Evolutionary conservation across 1,140 invertebrate genomes (phyloP), one percentile per base, ranked within the genome.

Genomic region (Eumeta japonica): DNA sequence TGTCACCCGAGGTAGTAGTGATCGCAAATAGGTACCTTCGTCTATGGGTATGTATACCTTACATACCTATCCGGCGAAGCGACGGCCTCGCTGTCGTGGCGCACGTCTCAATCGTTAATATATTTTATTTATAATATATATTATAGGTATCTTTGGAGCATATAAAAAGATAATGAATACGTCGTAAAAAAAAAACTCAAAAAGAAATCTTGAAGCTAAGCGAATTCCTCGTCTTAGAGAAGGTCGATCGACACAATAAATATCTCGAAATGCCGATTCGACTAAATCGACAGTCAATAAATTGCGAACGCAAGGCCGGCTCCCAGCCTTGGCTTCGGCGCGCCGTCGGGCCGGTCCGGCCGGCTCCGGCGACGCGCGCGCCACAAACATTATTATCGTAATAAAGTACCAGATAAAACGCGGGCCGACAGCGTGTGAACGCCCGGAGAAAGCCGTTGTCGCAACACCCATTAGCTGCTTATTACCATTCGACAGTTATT

Each of bases 361-460:
- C n/a, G 20, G 20, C n/a, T n/a, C n/a, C n/a, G n/a, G n/a, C 54
- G 36, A 48, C 54, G 62, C 65, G 51, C 60, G 59, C 51, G 64
- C 67, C 58, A 59, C 62, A 57, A 52, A 59, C 48, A 53, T 55
- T 63, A 66, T 66, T 68, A 68, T 58, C 49, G 57, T 60, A 62
- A 68, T 72, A 67, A 72, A 72, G 50, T 66, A 63, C 55, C 57
- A 62, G 66, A 65, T 66, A 66, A 62, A 72, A 61, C 58, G 52
- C 54, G 51, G 32, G 45, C 51, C 41, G 64, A 72, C 67, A 72
- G 67, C 67, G 67, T 72, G 67, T 68, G 67, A 72, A 72, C 58
- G 55, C 40, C 4, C 39, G 48, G 64, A 64, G 67, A 72, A 72
- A 72, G 67, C 58, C 50, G 55, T 43, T 62, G 63, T 66, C 58